Percentiles rank a stretch among this genome's conserved stretches.
These are phyloP conservation scores for Mycteria americana DNA, from an alignment of 2,797 vertebrate genomes.

Conservation along the genomic window DNA sequence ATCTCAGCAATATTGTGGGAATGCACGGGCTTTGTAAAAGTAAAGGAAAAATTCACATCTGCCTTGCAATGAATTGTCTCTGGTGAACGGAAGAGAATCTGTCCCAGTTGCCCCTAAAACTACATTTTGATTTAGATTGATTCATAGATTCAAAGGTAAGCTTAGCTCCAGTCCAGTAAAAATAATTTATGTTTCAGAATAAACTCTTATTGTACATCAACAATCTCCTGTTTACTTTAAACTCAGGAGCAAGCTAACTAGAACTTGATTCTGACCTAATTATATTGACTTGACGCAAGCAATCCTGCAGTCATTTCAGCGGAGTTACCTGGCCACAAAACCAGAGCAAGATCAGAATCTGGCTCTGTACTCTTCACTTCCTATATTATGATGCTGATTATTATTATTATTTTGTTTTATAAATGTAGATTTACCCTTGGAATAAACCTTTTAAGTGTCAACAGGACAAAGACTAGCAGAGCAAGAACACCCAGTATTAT, in stretches of 20 bases:
- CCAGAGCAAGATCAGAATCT: neutral
- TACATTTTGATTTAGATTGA: neutral
- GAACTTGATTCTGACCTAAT: neutral
- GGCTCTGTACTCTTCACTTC: neutral
- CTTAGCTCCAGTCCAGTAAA: neutral
- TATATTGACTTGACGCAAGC: neutral
- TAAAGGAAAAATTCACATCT: neutral
- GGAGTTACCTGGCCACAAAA: neutral
- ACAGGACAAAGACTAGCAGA: constrained; percentile 73
- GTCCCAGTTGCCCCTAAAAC: neutral
- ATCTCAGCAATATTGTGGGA: neutral
- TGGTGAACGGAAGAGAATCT: neutral
- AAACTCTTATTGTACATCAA: neutral
- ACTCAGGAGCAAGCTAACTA: neutral
- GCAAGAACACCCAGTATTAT: constrained; percentile 69
- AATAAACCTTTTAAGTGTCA: constrained; percentile 74
- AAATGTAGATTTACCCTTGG: constrained; percentile 71
- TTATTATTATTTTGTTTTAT: neutral
- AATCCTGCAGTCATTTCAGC: neutral
- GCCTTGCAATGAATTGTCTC: neutral
- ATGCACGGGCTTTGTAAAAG: neutral
- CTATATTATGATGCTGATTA: neutral
- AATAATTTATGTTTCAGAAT: neutral
- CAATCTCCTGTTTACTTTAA: neutral
- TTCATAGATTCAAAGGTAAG: neutral